phyloP scores from a whole-genome alignment of 2,888 invertebrate genomes.

The Apoda limacodes region DNA sequence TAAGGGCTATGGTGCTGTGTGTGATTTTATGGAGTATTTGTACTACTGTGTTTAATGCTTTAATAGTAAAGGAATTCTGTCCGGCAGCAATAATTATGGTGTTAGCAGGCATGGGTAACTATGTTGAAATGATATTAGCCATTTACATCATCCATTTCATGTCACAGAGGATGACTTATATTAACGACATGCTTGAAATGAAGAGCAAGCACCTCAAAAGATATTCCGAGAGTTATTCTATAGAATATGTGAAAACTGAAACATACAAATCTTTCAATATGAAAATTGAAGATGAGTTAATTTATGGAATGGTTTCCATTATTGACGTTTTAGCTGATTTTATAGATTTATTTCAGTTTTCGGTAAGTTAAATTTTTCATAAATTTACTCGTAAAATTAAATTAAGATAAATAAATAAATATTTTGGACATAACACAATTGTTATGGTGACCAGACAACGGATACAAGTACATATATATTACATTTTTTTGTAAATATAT shows the following conservation, averaged over 20 bases:
- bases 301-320: conserved; percentile 26
- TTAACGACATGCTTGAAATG: conserved; percentile 30
- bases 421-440: too few species aligned
- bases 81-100: conserved; percentile 20
- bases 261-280: too few species aligned
- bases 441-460: too few species aligned
- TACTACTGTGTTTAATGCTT: conserved; percentile 22
- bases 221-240: too few species aligned
- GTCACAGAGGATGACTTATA: conserved; percentile 25
- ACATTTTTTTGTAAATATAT: too few species aligned
- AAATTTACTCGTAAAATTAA: too few species aligned
- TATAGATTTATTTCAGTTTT: conserved; percentile 21
- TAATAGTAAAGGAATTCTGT: conserved; percentile 24
- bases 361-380: conserved; percentile 14
- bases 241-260: too few species aligned
- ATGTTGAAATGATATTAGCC: conserved; percentile 26
- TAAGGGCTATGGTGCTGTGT: conserved; percentile 4
- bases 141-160: conserved; percentile 28
- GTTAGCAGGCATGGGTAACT: conserved; percentile 22
- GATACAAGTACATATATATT: too few species aligned
- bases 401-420: too few species aligned
- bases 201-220: too few species aligned
- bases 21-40: conserved; percentile 15
- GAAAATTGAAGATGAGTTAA: too few species aligned
- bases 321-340: conserved; percentile 32